Base-by-base conservation (phyloP, 2,888 invertebrate genomes). In the Papilio demoleus region DNA sequence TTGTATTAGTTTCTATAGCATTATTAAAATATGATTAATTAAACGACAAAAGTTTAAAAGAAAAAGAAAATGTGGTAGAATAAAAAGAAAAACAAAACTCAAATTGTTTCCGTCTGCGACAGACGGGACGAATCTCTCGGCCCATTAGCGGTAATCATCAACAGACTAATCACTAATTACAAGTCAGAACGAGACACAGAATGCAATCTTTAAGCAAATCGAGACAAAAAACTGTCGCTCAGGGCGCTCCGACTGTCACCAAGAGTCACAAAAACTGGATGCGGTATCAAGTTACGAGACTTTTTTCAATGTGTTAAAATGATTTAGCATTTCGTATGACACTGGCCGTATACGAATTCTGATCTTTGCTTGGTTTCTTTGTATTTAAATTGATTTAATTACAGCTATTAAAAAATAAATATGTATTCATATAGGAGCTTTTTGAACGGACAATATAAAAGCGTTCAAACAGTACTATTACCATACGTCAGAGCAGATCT, bases 111-210 rank as follows among this genome's bases (percentile, higher is more conserved):
- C 75, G 79, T 76, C 79, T 72, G 78, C 73, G 76, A 73, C 80
- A 80, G 58, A 68, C 68, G 24, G 73, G 75, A 76, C 68, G 73
- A 77, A 77, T 78, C 77, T 75, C 70, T 72, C 74, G 68, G 70
- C 56, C 80, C 82, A 86, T 89, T 88, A 88, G 79, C 79, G 78
- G 79, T 84, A 86, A 87, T 88, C 86, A 85, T 78, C 73, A 76
- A 79, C 87, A 86, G 85, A 84, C 85, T 82, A 84, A 88, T 88
- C 87, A 84, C 82, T 88, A 85, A 90, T 88, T 88, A 87, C 77
- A 77, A 73, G 75, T 73, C 75, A 74, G 79, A 79, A 76, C 75
- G 75, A 78, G 75, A 78, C 77, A 74, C 73, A 76, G 76, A 81
- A 81, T 83, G 84, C 80, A 83, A 85, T 84, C 83, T 88, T 86